phyloP scores from a whole-genome alignment of 2,113 vertebrate genomes.

The Propithecus coquereli region DNA sequence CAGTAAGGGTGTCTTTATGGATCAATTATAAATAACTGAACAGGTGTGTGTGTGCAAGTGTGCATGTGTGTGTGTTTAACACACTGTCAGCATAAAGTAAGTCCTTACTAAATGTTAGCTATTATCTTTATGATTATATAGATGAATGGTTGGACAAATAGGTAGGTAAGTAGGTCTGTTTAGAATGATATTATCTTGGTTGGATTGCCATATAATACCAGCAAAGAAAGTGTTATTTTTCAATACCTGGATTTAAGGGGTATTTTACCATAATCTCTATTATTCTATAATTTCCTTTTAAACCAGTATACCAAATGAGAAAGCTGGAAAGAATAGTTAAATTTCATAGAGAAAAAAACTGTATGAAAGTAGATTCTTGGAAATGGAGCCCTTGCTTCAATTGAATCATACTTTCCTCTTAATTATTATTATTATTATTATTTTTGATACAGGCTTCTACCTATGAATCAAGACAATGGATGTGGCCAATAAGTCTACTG shows the following conservation, averaged over 20 bases:
- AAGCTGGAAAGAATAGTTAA: not conserved
- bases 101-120: not conserved
- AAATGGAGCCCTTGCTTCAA: not conserved
- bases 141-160: not conserved
- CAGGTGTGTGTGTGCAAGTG: accelerated
- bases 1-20: not conserved
- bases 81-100: not conserved
- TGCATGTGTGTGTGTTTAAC: not conserved
- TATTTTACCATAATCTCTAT: not conserved
- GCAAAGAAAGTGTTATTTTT: slow-evolving; percentile 6
- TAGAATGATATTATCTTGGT: not conserved
- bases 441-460: not conserved
- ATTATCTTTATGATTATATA: not conserved
- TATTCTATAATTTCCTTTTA: not conserved
- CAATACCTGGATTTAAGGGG: not conserved
- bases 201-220: not conserved
- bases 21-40: not conserved
- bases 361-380: not conserved
- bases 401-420: not conserved
- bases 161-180: not conserved
- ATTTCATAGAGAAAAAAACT: not conserved
- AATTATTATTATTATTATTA: not conserved
- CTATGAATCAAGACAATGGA: slow-evolving; percentile 44
- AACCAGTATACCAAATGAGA: not conserved
- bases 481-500: slow-evolving; percentile 40